Conservation (phyloP, 2,797 vertebrate genomes). For the Urocyon cinereoargenteus region DNA sequence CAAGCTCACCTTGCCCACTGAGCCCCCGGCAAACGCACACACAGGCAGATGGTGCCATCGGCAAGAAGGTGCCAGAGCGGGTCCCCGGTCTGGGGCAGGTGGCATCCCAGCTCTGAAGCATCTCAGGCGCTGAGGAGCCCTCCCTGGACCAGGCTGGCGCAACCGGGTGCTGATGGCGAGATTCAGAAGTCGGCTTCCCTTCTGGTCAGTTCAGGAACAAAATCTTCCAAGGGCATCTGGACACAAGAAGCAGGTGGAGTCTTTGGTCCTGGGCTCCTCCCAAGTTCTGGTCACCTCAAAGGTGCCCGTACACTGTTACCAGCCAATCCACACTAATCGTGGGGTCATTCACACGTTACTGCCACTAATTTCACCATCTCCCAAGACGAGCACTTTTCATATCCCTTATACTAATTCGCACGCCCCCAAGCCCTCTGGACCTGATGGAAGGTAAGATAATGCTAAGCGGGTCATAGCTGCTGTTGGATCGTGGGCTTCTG, state of each 20-base stretch:
- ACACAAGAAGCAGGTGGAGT: not conserved
- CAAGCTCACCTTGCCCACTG: not conserved
- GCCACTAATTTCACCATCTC: not conserved
- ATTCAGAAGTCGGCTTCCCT: not conserved
- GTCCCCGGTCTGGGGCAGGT: fast-evolving
- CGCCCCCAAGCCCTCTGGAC: not conserved
- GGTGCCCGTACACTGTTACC: fast-evolving
- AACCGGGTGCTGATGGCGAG: not conserved
- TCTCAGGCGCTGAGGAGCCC: fast-evolving
- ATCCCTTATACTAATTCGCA: not conserved
- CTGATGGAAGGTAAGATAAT: not conserved
- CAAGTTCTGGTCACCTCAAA: not conserved
- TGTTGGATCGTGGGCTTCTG: not conserved
- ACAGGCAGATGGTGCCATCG: fast-evolving
- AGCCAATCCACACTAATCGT: no score
- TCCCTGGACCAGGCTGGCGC: fast-evolving
- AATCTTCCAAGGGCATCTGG: not conserved
- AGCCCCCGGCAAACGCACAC: not conserved
- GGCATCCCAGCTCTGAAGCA: not conserved
- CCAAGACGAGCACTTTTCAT: not conserved
- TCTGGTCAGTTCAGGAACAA: not conserved
- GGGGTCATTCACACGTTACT: not conserved
- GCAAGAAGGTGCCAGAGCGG: not conserved
- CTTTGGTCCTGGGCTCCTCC: not conserved
- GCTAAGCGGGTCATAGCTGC: not conserved